Evolutionary conservation across 2,888 invertebrate species (phyloP), one percentile per base, ranked within the genome.

Genomic region (Cecidostiba fungosa): DNA sequence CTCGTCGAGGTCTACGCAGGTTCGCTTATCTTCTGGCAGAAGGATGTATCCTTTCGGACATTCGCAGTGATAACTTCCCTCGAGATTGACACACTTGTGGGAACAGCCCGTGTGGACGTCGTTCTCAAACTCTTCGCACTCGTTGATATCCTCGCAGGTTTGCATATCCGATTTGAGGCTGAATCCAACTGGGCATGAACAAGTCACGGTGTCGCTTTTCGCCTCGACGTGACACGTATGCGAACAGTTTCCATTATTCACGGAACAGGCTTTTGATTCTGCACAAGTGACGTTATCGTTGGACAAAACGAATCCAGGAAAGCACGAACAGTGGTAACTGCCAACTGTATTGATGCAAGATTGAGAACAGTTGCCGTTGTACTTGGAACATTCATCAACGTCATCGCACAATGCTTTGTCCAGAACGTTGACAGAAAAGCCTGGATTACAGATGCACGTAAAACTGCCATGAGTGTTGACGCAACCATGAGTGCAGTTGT

Each of bases 331-430:
- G 54, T 92, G 88, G 89, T 93, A 95, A 79, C 94, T 92, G 47
- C 94, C 94, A 12, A 92, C 89, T 1, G 92, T 91, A 78, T 94
- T 94, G 86, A 90, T 87, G 88, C 94, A 95, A 66, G 91, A 91
- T 87, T 95, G 94, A 6, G 94, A 94, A 88, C 95, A 95, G 12
- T 95, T 95, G 0, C 94, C 94, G 66, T 95, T 95, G 76, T 94
- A 93, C 0, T 90, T 86, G 1, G 92, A 92, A 86, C 95, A 95
- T 77, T 94, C 92, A 89, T 94, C 92, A 82, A 93, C 90, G 86
- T 93, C 92, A 39, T 92, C 91, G 87, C 95, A 95, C 1, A 90
- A 89, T 0, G 92, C 92, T 76, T 91, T 89, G 36, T 94, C 93
- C 62, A 94, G 93, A 0, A 92, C 87, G 54, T 93, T 92, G 86